phyloP scores from a whole-genome alignment of 2,797 vertebrate species.

The Botia kubotai region DNA sequence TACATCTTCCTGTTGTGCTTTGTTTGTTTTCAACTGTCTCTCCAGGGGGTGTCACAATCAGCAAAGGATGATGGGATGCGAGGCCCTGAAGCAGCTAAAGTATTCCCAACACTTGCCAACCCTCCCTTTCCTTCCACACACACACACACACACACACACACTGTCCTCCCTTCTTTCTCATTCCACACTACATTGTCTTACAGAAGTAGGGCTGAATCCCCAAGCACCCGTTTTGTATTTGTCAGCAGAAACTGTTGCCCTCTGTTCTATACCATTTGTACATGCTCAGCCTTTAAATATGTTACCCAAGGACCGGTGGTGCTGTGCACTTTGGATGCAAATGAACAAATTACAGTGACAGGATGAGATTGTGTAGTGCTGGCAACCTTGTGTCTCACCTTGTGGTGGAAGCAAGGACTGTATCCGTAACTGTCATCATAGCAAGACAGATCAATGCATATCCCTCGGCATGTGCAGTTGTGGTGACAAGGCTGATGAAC shows the following conservation, averaged over 20 bases:
- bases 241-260: conserved; percentile 60
- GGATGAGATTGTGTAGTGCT: conserved; percentile 15
- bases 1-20: not conserved
- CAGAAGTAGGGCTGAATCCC: conserved; percentile 57
- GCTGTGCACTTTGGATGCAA: conserved; percentile 54
- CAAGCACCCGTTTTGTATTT: conserved; percentile 47
- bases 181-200: conserved; percentile 19
- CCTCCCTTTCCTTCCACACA: not conserved
- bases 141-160: conserved; percentile 6
- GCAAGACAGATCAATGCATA: conserved; percentile 53
- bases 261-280: conserved; percentile 43
- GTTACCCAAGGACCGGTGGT: conserved; percentile 32
- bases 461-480: conserved; percentile 34
- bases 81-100: conserved; percentile 45
- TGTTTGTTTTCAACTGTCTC: not conserved
- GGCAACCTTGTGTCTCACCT: conserved; percentile 54
- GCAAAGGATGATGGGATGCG: conserved; percentile 42
- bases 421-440: conserved; percentile 45
- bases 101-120: conserved; percentile 56
- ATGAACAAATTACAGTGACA: conserved; percentile 44
- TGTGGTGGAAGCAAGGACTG: conserved; percentile 36
- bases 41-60: conserved; percentile 29
- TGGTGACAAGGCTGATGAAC: conserved; percentile 48
- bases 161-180: conserved; percentile 36
- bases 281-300: conserved; percentile 60